A percentile compares a stretch with the other conserved stretches of the same genome.
phyloP scores from a whole-genome alignment of 1,140 invertebrate genomes.

The Watersipora subatra region DNA sequence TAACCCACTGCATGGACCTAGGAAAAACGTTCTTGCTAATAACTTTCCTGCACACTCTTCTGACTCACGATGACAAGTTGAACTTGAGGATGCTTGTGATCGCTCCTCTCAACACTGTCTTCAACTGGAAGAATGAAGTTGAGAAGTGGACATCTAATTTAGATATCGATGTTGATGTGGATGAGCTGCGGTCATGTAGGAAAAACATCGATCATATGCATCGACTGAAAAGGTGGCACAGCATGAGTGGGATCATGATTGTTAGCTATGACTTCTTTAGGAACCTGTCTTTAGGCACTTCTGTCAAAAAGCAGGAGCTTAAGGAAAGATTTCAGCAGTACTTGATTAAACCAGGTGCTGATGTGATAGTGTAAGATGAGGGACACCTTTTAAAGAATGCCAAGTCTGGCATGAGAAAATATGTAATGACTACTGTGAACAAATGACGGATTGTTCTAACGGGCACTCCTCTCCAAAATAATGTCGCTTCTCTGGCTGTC shows the following conservation, averaged over 20 bases:
- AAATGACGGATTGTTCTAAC: constrained; percentile 73
- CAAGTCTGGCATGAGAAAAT: constrained; percentile 66
- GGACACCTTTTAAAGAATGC: constrained; percentile 88
- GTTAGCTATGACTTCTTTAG: constrained; percentile 92
- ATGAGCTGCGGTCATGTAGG: constrained; percentile 55
- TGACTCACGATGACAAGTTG: constrained; percentile 49
- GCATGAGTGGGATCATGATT: constrained; percentile 74
- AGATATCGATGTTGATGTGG: constrained; percentile 29
- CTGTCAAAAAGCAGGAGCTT: constrained; percentile 45
- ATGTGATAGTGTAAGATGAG: constrained; percentile 83
- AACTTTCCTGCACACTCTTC: constrained; percentile 71
- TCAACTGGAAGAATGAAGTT: constrained; percentile 92
- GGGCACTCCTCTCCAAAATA: constrained; percentile 90
- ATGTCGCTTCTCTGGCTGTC: constrained; percentile 45
- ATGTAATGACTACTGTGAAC: constrained; percentile 64
- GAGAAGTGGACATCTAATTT: constrained; percentile 52
- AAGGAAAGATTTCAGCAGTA: constrained; percentile 47
- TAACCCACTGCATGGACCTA: constrained; percentile 73
- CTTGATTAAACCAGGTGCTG: constrained; percentile 65
- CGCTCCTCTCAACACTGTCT: constrained; percentile 84
- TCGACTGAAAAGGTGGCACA: constrained; percentile 62
- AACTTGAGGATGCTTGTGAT: constrained; percentile 69
- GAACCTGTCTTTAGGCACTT: constrained; percentile 45
- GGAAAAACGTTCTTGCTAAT: constrained; percentile 62
- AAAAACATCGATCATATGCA: constrained; percentile 55